These are phyloP conservation scores for Sycophaga agraensis DNA, from an alignment of 1,140 invertebrate species.

Conservation along the genomic window DNA sequence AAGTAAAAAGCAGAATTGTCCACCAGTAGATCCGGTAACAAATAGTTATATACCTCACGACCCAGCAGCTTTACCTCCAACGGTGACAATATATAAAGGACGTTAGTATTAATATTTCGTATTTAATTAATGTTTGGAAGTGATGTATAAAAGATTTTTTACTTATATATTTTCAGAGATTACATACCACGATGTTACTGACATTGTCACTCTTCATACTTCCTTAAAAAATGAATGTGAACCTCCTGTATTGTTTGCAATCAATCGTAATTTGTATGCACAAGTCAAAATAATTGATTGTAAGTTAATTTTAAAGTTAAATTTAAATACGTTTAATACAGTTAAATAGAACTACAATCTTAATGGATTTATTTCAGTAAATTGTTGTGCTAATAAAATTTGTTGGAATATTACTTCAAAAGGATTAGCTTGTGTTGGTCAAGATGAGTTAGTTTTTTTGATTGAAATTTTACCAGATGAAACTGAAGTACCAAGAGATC, in stretches of 20 bases:
- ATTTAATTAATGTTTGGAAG: slow-evolving; percentile 10
- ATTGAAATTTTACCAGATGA: slow-evolving; percentile 75
- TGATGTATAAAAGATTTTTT: background rate
- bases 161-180: slow-evolving; percentile 52
- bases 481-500: slow-evolving; percentile 70
- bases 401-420: slow-evolving; percentile 82
- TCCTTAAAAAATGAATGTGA: slow-evolving; percentile 61
- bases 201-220: slow-evolving; percentile 56
- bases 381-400: slow-evolving; percentile 77
- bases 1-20: slow-evolving; percentile 50
- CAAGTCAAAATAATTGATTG: slow-evolving; percentile 76
- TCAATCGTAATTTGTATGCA: slow-evolving; percentile 78
- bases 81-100: slow-evolving; percentile 60
- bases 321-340: background rate
- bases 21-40: slow-evolving; percentile 58
- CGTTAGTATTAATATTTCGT: slow-evolving; percentile 45
- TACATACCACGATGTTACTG: slow-evolving; percentile 61
- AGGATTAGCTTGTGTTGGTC: slow-evolving; percentile 79
- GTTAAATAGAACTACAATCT: background rate
- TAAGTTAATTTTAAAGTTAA: slow-evolving; percentile 57
- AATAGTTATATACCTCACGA: slow-evolving; percentile 63
- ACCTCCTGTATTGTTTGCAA: slow-evolving; percentile 71
- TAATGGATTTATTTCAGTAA: slow-evolving; percentile 64
- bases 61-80: slow-evolving; percentile 60
- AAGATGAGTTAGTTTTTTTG: slow-evolving; percentile 82